Evolutionary conservation across 2,113 vertebrate species (phyloP), one percentile per base, ranked within the genome.

Genomic region (Pituophis catenifer): DNA sequence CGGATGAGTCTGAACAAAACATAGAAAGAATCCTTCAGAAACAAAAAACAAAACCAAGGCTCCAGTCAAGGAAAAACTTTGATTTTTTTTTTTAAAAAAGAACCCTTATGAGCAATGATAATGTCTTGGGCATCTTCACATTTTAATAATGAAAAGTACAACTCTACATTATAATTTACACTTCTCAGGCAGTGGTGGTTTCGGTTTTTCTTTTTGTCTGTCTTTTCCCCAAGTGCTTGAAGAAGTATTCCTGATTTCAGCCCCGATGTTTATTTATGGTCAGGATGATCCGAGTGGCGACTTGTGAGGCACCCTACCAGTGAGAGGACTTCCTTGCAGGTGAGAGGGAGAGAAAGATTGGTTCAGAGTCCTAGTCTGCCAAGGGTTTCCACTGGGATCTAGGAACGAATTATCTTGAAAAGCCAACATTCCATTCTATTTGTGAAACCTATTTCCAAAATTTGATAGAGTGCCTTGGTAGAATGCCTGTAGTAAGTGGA

Each of bases 71-170:
- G 21, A 62, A 92, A n/a, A 19, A 24, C 5, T 12, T 50, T 57
- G 44, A 52, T 85, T 44, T 44, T 44, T 38, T 38, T 38, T 44
- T 44, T 44, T 44, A 57, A 57, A 52, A 57, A 24, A 53, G 11
- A 33, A 90, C 29, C 57, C 86, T 19, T 26, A 57, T 65, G 92
- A 95, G 48, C 54, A 13, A 89, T 86, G 92, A 85, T n/a, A 29
- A 24, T 92, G 94, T 57, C 86, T 92, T 81, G 92, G 1, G 89
- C 75, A 85, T 91, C 75, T 93, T 91, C 90, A 13, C 29, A 89
- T 48, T 94, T 92, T 94, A 21, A 89, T 65, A 92, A 94, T 95
- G 89, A 33, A 92, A 93, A 95, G 93, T 24, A 1, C 92, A 91
- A 5, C 48, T 90, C 86, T 62, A 1, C 81, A 89, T 58, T n/a